These are phyloP conservation scores for Lamellibrachia satsuma DNA, from an alignment of 2,888 invertebrate genomes.

Conservation along the genomic window DNA sequence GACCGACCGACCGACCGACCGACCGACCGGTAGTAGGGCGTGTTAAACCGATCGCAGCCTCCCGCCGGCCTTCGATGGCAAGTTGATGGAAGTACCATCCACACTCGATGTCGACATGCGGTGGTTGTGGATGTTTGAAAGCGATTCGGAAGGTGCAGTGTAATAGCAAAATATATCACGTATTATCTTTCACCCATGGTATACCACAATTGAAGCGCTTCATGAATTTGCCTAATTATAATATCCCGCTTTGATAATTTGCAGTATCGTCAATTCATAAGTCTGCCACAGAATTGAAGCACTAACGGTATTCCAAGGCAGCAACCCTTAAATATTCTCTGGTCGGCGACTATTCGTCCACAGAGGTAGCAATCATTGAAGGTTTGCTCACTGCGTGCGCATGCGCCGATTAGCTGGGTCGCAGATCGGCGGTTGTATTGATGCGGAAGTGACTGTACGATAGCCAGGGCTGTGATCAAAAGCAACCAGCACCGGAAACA, in stretches of 20 bases:
- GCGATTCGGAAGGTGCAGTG: not conserved
- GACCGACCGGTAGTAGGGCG: not conserved
- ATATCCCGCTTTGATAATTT: not conserved
- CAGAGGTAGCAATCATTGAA: not conserved
- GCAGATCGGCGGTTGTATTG: not conserved
- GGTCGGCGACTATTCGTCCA: not conserved
- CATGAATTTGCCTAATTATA: not conserved
- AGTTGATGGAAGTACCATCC: not conserved
- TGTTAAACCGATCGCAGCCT: not conserved
- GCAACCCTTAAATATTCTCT: not conserved
- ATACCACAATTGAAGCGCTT: not conserved
- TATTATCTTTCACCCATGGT: not conserved
- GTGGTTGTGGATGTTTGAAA: not conserved
- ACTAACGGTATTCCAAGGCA: not conserved
- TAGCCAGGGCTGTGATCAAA: not conserved
- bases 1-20: no score
- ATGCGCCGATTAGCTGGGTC: not conserved
- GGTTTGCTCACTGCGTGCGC: not conserved
- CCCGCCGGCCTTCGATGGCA: not conserved
- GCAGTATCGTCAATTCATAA: not conserved
- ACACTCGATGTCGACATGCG: not conserved
- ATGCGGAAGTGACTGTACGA: not conserved
- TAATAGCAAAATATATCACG: not conserved
- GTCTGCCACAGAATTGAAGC: not conserved
- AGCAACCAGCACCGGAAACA: not conserved